A percentile compares a stretch with the other conserved stretches of the same genome.
Evolutionary conservation across 2,113 vertebrate species (phyloP).

Genomic region (Clarias magur): DNA sequence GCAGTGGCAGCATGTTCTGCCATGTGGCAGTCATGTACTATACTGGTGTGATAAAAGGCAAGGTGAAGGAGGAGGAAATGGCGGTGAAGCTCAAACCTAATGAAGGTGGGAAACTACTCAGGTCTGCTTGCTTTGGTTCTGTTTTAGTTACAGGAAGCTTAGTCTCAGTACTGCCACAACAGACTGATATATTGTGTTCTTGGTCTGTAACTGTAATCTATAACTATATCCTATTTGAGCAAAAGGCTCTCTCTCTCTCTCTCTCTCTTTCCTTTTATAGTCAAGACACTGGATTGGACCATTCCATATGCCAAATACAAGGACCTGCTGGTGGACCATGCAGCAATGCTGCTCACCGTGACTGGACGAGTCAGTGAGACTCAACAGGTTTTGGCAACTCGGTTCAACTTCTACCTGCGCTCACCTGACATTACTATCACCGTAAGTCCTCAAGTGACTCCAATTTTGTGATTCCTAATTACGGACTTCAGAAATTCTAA

Average conservation of each 20-base stretch:
- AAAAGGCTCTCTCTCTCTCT: no score
- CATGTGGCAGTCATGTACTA: constrained; percentile 82
- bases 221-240: no score
- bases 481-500: constrained; percentile 61
- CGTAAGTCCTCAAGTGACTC: constrained; percentile 49
- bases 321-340: constrained; percentile 81
- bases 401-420: constrained; percentile 82
- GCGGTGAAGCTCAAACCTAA: neutral
- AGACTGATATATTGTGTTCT: neutral
- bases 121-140: constrained; percentile 59
- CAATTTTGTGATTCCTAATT: constrained; percentile 52
- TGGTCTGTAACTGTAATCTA: no score
- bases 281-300: constrained; percentile 68
- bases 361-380: constrained; percentile 79
- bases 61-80: neutral
- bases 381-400: constrained; percentile 82
- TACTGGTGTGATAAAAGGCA: constrained; percentile 80
- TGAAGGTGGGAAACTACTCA: neutral
- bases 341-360: constrained; percentile 81
- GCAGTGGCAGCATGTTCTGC: constrained; percentile 69
- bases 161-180: neutral
- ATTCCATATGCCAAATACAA: constrained; percentile 76
- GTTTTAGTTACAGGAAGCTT: no score
- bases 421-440: constrained; percentile 77
- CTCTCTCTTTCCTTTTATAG: constrained; percentile 58